Evolutionary conservation across 1,140 invertebrate genomes (phyloP).

Genomic region (Drosophila nasuta): DNA sequence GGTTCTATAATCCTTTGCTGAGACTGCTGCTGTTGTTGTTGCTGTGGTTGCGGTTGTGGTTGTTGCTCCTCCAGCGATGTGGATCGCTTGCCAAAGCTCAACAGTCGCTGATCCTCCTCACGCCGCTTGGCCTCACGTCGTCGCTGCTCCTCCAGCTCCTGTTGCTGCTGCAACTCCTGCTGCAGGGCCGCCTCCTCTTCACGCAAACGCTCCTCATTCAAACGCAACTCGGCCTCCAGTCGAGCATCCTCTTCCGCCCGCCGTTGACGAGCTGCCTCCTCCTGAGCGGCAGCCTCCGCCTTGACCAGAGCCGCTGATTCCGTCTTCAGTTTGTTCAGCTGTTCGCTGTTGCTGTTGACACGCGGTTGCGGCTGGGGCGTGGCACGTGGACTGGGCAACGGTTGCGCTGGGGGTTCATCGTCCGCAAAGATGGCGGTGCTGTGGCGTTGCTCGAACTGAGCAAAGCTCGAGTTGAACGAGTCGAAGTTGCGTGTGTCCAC

Average conservation of each 20-base stretch:
- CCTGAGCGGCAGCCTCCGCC: slow-evolving; percentile 31
- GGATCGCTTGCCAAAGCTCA: slow-evolving; percentile 71
- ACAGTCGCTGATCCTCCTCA: slow-evolving; percentile 71
- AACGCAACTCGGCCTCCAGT: slow-evolving; percentile 62
- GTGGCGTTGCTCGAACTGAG: slow-evolving; percentile 71
- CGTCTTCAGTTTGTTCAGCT: slow-evolving; percentile 34
- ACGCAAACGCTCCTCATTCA: slow-evolving; percentile 68
- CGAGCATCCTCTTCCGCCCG: slow-evolving; percentile 64
- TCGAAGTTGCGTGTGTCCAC: slow-evolving; percentile 67
- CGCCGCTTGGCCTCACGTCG: slow-evolving; percentile 66
- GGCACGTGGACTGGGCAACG: slow-evolving; percentile 31
- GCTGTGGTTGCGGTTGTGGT: background rate
- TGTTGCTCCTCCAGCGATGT: slow-evolving; percentile 51
- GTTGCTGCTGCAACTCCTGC: slow-evolving; percentile 56
- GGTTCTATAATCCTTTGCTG: background rate
- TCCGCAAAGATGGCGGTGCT: slow-evolving; percentile 71
- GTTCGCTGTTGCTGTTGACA: background rate
- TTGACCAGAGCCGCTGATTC: slow-evolving; percentile 5
- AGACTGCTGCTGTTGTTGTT: background rate
- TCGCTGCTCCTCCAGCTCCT: slow-evolving; percentile 66
- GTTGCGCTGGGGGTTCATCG: slow-evolving; percentile 40
- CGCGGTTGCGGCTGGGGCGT: slow-evolving; percentile 54
- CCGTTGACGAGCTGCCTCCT: slow-evolving; percentile 39
- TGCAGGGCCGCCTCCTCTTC: slow-evolving; percentile 65
- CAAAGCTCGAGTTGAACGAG: slow-evolving; percentile 67